Base-by-base conservation (phyloP, 2,113 vertebrate species). In the Chaenocephalus aceratus region DNA sequence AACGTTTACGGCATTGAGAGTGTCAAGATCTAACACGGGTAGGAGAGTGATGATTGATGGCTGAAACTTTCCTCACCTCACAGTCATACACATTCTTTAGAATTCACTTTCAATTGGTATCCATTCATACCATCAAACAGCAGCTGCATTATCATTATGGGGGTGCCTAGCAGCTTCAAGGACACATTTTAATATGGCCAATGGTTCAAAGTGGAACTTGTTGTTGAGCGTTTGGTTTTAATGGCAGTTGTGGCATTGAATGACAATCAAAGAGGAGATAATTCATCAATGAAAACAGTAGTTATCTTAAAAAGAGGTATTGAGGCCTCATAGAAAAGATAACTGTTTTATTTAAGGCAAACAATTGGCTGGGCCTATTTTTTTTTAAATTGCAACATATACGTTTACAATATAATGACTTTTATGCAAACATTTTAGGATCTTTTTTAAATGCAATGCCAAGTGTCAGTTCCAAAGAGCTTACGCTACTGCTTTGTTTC, bases 1-100 rank as follows among this genome's bases (percentile, higher is more conserved):
- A 99, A 98, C 97, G 97, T 99, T 94, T 99, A 99, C 96, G 97
- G 97, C 96, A 97, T 98, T 97, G 97, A 99, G 96, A 99, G 97
- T 97, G 97, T 99, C 96, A 99, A 99, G 96, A 99, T 99, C 96
- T 99, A 99, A 97, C 94, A 96, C 96, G 96, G 97, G 97, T 99
- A 99, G 97, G 97, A 97, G 96, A 91, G 72, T 45, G 88, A 90
- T 87, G 85, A 92, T 89, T 90, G 84, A 86, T 80, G 86, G 86
- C 88, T 88, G 71, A 72, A 77, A 65, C 60, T 48, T 76, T 67
- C 96, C 94, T 94, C 95, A 77, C 95, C 80, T 95, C 94, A 94
- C 92, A 97, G 96, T 95, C 89, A 91, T 84, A 86, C 73, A 82
- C 79, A 51, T 46, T 66, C 44, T 80, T 72, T 59, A 62, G 69